Evolutionary conservation across 2,113 vertebrate species (phyloP).

Genomic region (Damaliscus lunatus): DNA sequence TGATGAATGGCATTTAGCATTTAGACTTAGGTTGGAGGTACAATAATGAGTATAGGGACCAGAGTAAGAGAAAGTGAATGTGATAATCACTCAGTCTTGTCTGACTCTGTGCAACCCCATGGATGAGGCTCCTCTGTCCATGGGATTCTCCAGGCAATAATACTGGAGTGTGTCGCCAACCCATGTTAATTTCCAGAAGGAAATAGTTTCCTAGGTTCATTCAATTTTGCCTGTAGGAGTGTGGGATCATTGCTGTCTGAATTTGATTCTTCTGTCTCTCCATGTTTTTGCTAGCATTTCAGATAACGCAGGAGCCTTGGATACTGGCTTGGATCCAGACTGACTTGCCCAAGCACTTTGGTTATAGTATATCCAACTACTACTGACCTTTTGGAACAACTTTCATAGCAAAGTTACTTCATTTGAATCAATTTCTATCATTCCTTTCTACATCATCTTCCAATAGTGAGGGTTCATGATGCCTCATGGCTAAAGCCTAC

Average conservation of each 20-base stretch:
- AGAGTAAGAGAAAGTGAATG: neutral
- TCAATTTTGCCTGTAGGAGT: neutral
- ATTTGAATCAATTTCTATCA: neutral
- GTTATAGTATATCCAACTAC: too few relatives aligned
- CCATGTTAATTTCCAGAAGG: neutral
- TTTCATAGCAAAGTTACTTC: neutral
- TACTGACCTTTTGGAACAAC: neutral
- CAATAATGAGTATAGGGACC: neutral
- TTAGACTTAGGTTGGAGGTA: neutral
- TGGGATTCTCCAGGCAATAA: neutral
- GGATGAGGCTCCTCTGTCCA: neutral
- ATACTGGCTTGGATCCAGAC: neutral
- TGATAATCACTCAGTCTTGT: neutral
- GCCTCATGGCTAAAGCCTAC: neutral
- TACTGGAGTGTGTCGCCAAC: accelerated
- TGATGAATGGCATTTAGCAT: neutral
- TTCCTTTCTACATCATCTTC: neutral
- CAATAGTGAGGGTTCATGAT: neutral
- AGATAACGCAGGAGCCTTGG: neutral
- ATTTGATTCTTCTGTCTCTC: neutral
- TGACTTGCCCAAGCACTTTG: neutral
- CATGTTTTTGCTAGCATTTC: neutral
- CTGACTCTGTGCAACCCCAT: neutral
- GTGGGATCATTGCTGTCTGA: neutral
- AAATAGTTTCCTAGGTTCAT: neutral